Base-by-base conservation (phyloP, 2,113 vertebrate species). In the Emydocephalus ijimae region DNA sequence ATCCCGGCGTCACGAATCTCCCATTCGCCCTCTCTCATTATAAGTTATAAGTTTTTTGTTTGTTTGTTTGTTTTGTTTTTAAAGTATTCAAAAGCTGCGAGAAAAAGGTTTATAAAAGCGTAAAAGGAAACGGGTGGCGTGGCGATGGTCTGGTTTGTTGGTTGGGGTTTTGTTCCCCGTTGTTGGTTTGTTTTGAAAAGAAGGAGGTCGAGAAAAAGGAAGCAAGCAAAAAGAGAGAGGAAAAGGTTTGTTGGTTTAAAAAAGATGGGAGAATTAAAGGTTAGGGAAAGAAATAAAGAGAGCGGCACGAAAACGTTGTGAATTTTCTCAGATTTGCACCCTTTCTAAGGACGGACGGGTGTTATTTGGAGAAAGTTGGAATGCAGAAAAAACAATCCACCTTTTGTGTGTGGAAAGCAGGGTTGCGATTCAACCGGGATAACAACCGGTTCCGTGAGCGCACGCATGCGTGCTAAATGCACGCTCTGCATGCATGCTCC, bases 21-120 rank as follows among this genome's bases (percentile, higher is more conserved):
- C 90, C 74, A 55, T 91, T 89, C 34, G 34, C 93, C 93, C 93
- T 89, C 90, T 89, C 64, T 69, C 64, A 29, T 69, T n/a, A 4
- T 88, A 50, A 89, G 45, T 91, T 86, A 91, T 91, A 89, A n/a
- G n/a, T 91, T 48, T 89, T 88, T 50, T 91, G 87, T 18, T 61
- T 61, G 24, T n/a, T 4, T 5, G 26, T n/a, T 4, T 5, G 26
- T 29, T 29, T 29, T 48, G 11, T 64, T 29, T 64, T 64, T 64
- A 64, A 56, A 56, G 89, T 89, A 93, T 93, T 93, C 90, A 91
- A 91, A 93, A 4, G 74, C 93, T 91, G 93, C 90, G 56, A 93
- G 93, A 93, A 93, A 91, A 93, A 85, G 48, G 34, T 91, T 89
- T 93, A 89, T 91, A 93, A 93, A 93, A 93, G 93, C 93, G 12